phyloP scores from a whole-genome alignment of 2,888 invertebrate species.

The Hydroisotoma schaefferi region DNA sequence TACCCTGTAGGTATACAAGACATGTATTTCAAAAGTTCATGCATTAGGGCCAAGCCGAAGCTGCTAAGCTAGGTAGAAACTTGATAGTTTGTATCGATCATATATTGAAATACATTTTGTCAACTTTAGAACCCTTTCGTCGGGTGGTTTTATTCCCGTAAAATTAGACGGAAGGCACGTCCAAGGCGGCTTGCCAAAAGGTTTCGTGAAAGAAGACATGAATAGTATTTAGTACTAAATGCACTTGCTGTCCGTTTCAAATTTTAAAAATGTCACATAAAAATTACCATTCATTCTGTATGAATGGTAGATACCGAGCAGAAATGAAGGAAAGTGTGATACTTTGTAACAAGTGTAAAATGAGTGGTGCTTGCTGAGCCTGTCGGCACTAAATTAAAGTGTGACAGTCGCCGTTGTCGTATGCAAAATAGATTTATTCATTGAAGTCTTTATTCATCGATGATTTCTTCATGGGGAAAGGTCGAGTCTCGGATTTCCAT shows the following conservation, averaged over 20 bases:
- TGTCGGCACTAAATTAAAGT: background rate
- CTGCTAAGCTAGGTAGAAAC: background rate
- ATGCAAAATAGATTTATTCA: constrained; percentile 4
- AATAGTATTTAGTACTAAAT: background rate
- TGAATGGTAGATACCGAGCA: too few relatives aligned
- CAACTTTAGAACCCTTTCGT: constrained; percentile 11
- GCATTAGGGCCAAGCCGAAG: too few relatives aligned
- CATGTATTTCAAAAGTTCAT: too few relatives aligned
- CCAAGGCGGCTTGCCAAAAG: constrained; percentile 21
- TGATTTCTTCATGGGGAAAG: background rate
- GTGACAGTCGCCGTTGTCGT: background rate
- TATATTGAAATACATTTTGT: too few relatives aligned
- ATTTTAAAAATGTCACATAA: background rate
- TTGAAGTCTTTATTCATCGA: background rate
- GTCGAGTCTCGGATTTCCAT: constrained; percentile 8
- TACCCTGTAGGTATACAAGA: constrained; percentile 2
- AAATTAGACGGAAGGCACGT: constrained; percentile 29
- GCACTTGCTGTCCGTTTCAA: constrained; percentile 6
- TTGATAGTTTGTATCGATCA: background rate
- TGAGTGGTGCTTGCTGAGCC: constrained; percentile 31
- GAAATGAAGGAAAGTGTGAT: too few relatives aligned
- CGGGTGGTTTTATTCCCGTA: constrained; percentile 19
- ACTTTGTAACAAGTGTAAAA: constrained; percentile 45
- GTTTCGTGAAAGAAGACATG: background rate
- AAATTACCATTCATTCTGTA: constrained; percentile 16